Percentiles rank a stretch among this genome's conserved stretches.
phyloP scores from a whole-genome alignment of 2,797 vertebrate genomes.

The Mormyrops boulengeri region DNA sequence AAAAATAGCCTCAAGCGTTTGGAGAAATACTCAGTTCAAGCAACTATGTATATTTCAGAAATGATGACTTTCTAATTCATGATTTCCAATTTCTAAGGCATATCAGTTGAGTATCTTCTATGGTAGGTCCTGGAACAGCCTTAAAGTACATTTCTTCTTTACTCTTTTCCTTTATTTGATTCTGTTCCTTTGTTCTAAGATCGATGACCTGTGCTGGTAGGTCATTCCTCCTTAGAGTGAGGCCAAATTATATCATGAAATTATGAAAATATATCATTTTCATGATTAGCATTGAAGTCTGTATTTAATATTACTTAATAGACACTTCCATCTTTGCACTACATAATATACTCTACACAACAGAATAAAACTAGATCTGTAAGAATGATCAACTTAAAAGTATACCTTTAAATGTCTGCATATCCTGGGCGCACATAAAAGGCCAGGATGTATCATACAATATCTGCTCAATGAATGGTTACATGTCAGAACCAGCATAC shows the following conservation, averaged over 20 bases:
- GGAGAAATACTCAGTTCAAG: not conserved
- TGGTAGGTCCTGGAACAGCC: no score
- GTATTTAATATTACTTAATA: not conserved
- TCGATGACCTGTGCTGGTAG: not conserved
- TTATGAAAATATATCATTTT: not conserved
- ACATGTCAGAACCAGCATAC: not conserved
- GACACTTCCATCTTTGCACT: not conserved
- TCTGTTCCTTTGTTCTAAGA: not conserved
- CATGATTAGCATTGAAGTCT: not conserved
- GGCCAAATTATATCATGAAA: not conserved
- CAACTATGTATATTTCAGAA: not conserved
- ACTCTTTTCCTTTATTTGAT: not conserved
- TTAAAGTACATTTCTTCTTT: not conserved
- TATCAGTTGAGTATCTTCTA: not conserved
- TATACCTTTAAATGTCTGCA: not conserved
- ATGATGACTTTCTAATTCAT: not conserved
- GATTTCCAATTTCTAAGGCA: not conserved
- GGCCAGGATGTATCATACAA: not conserved
- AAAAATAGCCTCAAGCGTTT: not conserved
- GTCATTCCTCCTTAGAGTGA: not conserved
- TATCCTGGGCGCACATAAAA: not conserved
- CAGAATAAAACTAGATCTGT: not conserved
- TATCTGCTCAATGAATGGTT: not conserved
- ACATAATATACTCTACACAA: not conserved
- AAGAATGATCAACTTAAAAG: not conserved